phyloP scores from a whole-genome alignment of 2,888 invertebrate species.

The Alsophila aescularia region DNA sequence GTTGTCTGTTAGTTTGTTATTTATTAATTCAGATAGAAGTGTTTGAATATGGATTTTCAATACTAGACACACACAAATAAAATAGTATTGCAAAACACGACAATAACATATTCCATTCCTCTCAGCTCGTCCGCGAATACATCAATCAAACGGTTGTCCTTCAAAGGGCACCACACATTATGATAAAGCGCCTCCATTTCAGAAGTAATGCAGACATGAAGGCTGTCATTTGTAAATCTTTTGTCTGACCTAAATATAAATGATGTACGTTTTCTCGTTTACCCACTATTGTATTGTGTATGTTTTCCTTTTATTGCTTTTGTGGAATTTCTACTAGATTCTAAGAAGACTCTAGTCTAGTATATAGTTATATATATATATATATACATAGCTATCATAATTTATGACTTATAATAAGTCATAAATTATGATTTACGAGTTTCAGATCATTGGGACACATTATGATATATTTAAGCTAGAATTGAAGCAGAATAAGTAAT shows the following conservation, averaged over 20 bases:
- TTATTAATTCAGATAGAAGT: too few species aligned
- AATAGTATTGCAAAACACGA: neutral
- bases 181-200: constrained; percentile 23
- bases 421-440: too few species aligned
- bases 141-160: constrained; percentile 22
- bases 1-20: too few species aligned
- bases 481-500: too few species aligned
- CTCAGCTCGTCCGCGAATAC: neutral
- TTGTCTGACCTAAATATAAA: constrained; percentile 22
- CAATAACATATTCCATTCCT: constrained; percentile 2
- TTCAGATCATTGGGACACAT: too few species aligned
- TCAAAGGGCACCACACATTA: constrained; percentile 10
- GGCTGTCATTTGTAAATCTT: constrained; percentile 26
- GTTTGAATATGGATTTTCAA: neutral
- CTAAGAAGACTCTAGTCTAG: neutral
- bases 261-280: constrained; percentile 35
- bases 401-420: too few species aligned
- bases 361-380: too few species aligned
- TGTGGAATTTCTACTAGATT: neutral
- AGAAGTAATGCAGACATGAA: constrained; percentile 24
- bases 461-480: too few species aligned
- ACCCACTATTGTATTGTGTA: neutral
- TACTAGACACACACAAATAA: constrained; percentile 1
- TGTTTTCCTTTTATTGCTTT: neutral
- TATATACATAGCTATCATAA: too few species aligned